Conservation (phyloP, 2,888 invertebrate species). For the Calliopum simillimum region DNA sequence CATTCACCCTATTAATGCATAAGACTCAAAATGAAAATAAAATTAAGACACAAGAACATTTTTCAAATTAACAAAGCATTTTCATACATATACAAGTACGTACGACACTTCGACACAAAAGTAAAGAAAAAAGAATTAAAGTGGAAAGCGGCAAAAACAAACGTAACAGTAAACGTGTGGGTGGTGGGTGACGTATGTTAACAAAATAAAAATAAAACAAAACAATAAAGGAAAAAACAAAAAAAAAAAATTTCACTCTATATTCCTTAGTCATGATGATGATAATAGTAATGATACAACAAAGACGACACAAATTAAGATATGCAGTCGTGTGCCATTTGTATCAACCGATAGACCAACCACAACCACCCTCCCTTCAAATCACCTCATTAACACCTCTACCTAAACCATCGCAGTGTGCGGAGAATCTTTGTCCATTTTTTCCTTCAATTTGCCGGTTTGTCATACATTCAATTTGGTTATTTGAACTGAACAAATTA, state of each 20-base stretch:
- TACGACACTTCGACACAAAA: slow-evolving; percentile 22
- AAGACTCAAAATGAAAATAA: not conserved
- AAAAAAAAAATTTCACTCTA: slow-evolving; percentile 1
- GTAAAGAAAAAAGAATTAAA: slow-evolving; percentile 21
- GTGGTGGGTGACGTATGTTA: not conserved
- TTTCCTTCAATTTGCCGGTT: not conserved
- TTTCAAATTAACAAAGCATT: slow-evolving; percentile 8
- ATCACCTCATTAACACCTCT: no score
- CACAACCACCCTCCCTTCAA: not conserved
- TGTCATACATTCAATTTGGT: not conserved
- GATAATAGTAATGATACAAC: no score
- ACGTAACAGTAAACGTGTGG: no score
- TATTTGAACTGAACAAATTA: not conserved
- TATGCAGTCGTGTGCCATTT: no score
- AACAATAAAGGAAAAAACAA: not conserved
- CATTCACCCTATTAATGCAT: slow-evolving; percentile 3
- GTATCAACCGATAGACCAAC: no score
- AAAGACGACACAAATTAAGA: no score
- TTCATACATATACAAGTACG: slow-evolving; percentile 22
- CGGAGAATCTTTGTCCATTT: not conserved
- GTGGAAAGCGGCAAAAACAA: no score
- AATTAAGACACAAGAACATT: slow-evolving; percentile 20
- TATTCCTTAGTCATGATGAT: not conserved
- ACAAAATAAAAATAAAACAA: not conserved
- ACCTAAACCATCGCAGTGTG: no score